Base-by-base conservation (phyloP, 2,113 vertebrate genomes). In the Trematocara stigmaticum region DNA sequence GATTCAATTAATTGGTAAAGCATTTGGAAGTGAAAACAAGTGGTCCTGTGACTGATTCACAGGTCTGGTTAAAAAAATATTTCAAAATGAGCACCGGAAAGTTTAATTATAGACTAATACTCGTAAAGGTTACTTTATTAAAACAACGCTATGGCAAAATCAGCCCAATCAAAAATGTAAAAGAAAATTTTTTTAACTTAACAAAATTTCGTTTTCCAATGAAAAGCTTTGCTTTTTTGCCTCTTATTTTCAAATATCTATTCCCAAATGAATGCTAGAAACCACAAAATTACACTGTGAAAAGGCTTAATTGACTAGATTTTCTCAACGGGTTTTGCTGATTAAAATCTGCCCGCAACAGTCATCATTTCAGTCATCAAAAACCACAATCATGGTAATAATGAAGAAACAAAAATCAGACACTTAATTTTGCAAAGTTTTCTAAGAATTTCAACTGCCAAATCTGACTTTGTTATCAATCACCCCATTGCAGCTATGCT, bases 1-100 rank as follows among this genome's bases (percentile, higher is more conserved):
- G 66, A 47, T 78, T 86, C 78, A 87, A 55, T 90, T 89, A 91
- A 92, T 42, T 84, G 52, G 83, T 74, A 79, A 90, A 69, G 69
- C 49, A 83, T 78, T 34, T 88, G 66, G 29, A 86, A 64, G 79
- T 86, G 4, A 84, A 79, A 85, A 79, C 49, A 87, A 69, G 52
- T 88, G 56, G 51, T 52, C 82, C 18, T 40, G 13, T 74, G 52
- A 76, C 42, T 49, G 23, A 49, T 12, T 49, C 29, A 76, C 45
- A 34, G 42, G 42, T 81, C 31, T 79, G 26, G 52, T 86, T 20
- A 64, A 74, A 74, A 51, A 76, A 31, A 31, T 5, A 6, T 47
- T 76, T 76, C 7, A 18, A 76, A 47, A 18, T 49, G 4, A 13
- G 11, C 53, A 56, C 11, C 7, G 2, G 23, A 49, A 18, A 49